Evolutionary conservation across 2,888 invertebrate genomes (phyloP).

Genomic region (Mythimna albipuncta): DNA sequence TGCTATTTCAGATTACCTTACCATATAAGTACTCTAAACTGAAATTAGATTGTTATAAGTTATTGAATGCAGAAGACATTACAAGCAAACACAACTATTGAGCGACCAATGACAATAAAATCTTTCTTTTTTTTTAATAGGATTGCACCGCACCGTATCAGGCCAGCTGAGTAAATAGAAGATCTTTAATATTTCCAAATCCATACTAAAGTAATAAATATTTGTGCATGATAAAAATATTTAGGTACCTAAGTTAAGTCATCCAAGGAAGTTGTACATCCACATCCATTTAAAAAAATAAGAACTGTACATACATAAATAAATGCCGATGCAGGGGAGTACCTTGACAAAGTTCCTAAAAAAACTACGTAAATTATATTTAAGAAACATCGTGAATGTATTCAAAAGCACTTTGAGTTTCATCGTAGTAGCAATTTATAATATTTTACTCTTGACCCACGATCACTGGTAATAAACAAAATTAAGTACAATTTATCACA

Average conservation of each 20-base stretch:
- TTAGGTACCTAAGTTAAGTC: too few species aligned
- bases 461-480: constrained; percentile 34
- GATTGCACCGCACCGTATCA: constrained; percentile 18
- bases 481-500: constrained; percentile 21
- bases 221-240: background rate
- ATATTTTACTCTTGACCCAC: constrained; percentile 34
- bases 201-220: background rate
- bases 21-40: too few species aligned
- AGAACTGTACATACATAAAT: background rate
- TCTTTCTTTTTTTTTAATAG: background rate
- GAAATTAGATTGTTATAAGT: background rate
- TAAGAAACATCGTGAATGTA: constrained; percentile 18
- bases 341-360: background rate
- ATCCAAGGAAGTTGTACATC: too few species aligned
- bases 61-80: background rate
- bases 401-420: constrained; percentile 9
- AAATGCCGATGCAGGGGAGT: background rate
- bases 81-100: background rate
- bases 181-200: background rate
- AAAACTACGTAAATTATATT: background rate
- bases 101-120: background rate
- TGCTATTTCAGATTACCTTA: background rate
- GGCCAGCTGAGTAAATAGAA: background rate
- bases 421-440: background rate
- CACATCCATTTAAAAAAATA: constrained; percentile 6